Evolutionary conservation across 2,113 vertebrate species (phyloP), one percentile per base, ranked within the genome.

Genomic region (Nannospalax galili): DNA sequence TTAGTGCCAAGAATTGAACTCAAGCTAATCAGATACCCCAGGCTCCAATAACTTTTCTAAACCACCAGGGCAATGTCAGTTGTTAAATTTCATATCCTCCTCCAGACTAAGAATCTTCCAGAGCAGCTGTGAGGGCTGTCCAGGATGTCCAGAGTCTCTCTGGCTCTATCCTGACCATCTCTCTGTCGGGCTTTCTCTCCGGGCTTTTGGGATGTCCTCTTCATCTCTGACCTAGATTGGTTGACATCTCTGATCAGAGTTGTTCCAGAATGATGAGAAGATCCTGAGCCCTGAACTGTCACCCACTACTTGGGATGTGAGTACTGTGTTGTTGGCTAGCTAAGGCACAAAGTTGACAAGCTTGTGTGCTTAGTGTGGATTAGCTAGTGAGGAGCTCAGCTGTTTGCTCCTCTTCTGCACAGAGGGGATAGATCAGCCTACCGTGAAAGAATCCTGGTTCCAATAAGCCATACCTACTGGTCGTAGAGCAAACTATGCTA

Each of bases 101-200:
- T 75, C 40, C 73, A 70, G 26, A 72, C 5, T 1, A 30, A 52
- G 88, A 75, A 1, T 35, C 42, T 32, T 35, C 62, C 14, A 1
- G 4, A 22, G 14, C 2, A 10, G 15, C 87, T 7, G 3, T 16
- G 16, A 40, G 48, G 17, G 35, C 16, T 32, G 10, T 40, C 16
- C 22, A 67, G 42, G 5, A 7, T 20, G 32, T 11, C 20, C 52
- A 3, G 2, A 37, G 37, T 24, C 8, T 56, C 2, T 52, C 17
- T 10, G 4, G 0, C 9, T 16, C 40, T 12, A 0, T 40, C 40
- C 65, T n/a, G 35, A 14, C 20, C 5, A 5, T 40, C 56, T 84
- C 93, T 17, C 60, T 52, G 3, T 9, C 17, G 26, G 45, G 15
- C n/a, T 82, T 87, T 64, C n/a, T 72, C 16, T 73, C 22, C 14